Percentiles rank a stretch among this genome's conserved stretches.
phyloP scores from a whole-genome alignment of 1,140 invertebrate species.

The Leptinotarsa lineolata region DNA sequence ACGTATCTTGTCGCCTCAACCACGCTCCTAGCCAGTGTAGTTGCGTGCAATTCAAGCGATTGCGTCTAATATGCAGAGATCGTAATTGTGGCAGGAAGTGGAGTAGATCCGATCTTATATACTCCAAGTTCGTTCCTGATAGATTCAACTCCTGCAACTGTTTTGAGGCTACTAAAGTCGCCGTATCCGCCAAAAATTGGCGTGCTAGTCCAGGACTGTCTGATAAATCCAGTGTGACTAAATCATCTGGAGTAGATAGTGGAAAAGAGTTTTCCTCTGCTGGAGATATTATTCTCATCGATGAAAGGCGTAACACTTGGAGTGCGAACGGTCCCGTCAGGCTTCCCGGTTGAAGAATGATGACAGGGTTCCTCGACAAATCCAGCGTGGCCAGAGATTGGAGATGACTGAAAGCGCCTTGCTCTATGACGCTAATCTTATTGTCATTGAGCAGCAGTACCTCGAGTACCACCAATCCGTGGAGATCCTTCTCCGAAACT shows the following conservation, averaged over 20 bases:
- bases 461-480: conserved; percentile 70
- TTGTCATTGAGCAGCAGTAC: conserved; percentile 73
- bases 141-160: conserved; percentile 72
- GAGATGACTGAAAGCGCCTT: conserved; percentile 70
- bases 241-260: conserved; percentile 68
- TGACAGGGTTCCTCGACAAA: conserved; percentile 77
- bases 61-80: conserved; percentile 63
- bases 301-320: conserved; percentile 69
- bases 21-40: conserved; percentile 68
- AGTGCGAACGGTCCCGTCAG: conserved; percentile 70
- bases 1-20: conserved; percentile 63
- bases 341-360: conserved; percentile 66
- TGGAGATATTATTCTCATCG: conserved; percentile 64
- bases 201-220: conserved; percentile 72
- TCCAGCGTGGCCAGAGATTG: conserved; percentile 70
- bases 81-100: conserved; percentile 72
- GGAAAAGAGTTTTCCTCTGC: conserved; percentile 70
- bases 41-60: conserved; percentile 68
- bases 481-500: conserved; percentile 69
- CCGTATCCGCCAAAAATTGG: conserved; percentile 70
- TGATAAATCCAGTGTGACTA: conserved; percentile 74
- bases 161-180: conserved; percentile 70
- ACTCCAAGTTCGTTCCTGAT: conserved; percentile 65
- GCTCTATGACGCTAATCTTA: conserved; percentile 66
- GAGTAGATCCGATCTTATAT: conserved; percentile 68